Evolutionary conservation across 2,888 invertebrate genomes (phyloP), one percentile per base, ranked within the genome.

Genomic region (Scrobipalpa atriplicella): DNA sequence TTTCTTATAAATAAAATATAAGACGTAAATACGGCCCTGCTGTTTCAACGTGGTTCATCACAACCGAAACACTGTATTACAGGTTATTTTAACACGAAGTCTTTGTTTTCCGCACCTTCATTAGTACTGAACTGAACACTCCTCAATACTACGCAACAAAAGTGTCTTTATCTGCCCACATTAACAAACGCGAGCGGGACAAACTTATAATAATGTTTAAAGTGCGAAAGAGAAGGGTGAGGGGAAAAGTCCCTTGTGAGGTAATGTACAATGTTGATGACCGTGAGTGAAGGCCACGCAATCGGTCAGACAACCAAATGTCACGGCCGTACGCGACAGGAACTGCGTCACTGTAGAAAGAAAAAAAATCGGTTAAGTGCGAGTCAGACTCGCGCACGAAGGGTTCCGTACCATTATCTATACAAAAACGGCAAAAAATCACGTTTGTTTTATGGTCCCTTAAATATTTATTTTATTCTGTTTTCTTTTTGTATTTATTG

Each of bases 291-390:
- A 92, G 92, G 92, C 90, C 90, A 87, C 76, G 78, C 91, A 91
- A 92, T 92, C 92, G 91, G 92, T 92, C 92, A 91, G 85, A 85
- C 89, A 85, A 80, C 79, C 85, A 92, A 92, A 92, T 92, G 92
- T 92, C 92, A 92, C 78, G 92, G 92, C 75, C 90, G 84, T 82
- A 82, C 87, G 80, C 81, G 74, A 75, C 78, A 75, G 75, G 83
- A 87, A 81, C 84, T 80, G 81, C 89, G 91, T 90, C 90, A 89
- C 85, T 85, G 82, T 7, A 36, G 18, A 54, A 86, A 80, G 29
- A 58, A 58, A 36, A n/a, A n/a, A n/a, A n/a, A n/a, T n/a, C n/a
- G n/a, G n/a, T n/a, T n/a, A n/a, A n/a, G n/a, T n/a, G n/a, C n/a
- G n/a, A n/a, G n/a, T n/a, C n/a, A n/a, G n/a, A n/a, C n/a, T n/a